Base-by-base conservation (phyloP, 1,140 invertebrate species). In the Bombus terrestris region DNA sequence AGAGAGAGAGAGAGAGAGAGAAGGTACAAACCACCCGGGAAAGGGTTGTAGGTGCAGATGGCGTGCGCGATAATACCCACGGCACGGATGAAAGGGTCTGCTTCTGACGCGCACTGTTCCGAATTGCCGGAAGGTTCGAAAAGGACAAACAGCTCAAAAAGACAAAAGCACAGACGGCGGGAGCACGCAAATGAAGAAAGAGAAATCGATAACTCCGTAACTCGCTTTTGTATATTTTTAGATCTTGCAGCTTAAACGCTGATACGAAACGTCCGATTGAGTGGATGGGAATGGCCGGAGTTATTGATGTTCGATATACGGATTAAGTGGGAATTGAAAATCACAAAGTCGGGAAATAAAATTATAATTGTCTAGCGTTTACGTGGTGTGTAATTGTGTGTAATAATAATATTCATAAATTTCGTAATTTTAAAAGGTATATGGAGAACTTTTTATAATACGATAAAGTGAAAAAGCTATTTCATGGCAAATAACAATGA, bases 101-200 rank as follows among this genome's bases (percentile, higher is more conserved):
- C 71, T 66, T 88, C 85, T 86, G 84, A 88, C 87, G 81, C 79
- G 87, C 76, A 68, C 69, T 85, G 83, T 80, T 85, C 86, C 68
- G 57, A 85, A 87, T 87, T 87, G 83, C 86, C 86, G 83, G 76
- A 85, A 87, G 86, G 71, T 80, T 87, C 83, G 86, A 77, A 81
- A 87, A 85, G 76, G 86, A 76, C 82, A 87, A 87, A 69, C 83
- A 77, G 62, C 69, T 81, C 69, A 53, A 85, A 87, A 82, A 87
- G 75, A 80, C 85, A 81, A 81, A 82, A 73, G 71, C 43, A 64
- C 59, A 41, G 68, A 72, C 68, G 78, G 66, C n/a, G 78, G 64
- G 71, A 57, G 83, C 77, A 81, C 76, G 83, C 66, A 85, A 85
- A 85, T 80, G 76, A 85, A 85, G 83, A 85, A 72, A 85, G 75